Conservation (phyloP, 2,888 invertebrate genomes). For the Hanleya hanleyi region DNA sequence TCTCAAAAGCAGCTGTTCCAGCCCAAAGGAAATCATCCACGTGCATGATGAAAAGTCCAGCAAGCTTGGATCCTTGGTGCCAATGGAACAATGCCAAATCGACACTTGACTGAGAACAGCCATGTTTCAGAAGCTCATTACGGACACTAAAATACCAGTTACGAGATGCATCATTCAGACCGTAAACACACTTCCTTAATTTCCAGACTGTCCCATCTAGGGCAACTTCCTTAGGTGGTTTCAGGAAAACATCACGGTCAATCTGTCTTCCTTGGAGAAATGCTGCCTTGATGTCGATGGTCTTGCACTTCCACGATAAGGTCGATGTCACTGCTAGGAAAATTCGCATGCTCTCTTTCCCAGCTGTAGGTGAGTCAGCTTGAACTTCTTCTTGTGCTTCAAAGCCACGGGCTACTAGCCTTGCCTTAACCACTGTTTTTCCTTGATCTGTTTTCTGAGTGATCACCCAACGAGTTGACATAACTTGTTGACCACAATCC, state of each 20-base stretch:
- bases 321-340: constrained; percentile 4
- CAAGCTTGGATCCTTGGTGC: constrained; percentile 12
- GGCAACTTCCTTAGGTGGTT: constrained; percentile 11
- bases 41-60: constrained; percentile 33
- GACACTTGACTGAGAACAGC: constrained; percentile 27
- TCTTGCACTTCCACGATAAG: constrained; percentile 10
- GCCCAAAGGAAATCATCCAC: constrained; percentile 39
- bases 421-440: constrained; percentile 11
- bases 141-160: constrained; percentile 31
- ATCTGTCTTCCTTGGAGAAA: constrained; percentile 18
- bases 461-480: background rate
- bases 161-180: constrained; percentile 20
- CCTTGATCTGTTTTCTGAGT: background rate
- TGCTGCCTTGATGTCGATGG: constrained; percentile 19
- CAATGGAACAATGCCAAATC: constrained; percentile 37
- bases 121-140: constrained; percentile 13
- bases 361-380: constrained; percentile 17
- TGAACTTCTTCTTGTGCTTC: constrained; percentile 8
- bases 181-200: constrained; percentile 23
- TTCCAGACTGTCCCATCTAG: constrained; percentile 8
- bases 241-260: constrained; percentile 13
- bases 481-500: background rate
- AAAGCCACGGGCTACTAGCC: constrained; percentile 26
- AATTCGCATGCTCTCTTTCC: constrained; percentile 8
- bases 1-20: constrained; percentile 25